These are phyloP conservation scores for Eurosta solidaginis DNA, from an alignment of 1,140 invertebrate species.

Conservation along the genomic window DNA sequence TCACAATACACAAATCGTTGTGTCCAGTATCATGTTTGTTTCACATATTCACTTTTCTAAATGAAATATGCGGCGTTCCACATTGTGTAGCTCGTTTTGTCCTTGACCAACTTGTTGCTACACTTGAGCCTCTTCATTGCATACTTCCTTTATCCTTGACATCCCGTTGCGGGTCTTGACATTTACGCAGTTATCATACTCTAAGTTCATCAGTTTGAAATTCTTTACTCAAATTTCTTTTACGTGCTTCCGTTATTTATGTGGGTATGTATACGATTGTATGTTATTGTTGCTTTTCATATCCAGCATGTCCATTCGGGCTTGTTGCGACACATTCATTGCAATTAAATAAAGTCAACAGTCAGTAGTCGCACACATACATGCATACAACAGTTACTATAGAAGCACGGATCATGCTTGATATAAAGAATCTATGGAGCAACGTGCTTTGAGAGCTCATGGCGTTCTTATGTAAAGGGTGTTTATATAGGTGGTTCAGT, in stretches of 20 bases:
- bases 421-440: no score
- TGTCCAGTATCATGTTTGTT: no score
- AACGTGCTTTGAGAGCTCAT: no score
- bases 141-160: slow-evolving; percentile 5
- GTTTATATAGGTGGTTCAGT: no score
- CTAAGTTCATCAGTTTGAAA: background rate
- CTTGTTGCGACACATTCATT: slow-evolving; percentile 8
- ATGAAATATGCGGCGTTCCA: background rate
- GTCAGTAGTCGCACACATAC: no score
- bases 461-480: no score
- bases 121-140: background rate
- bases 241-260: background rate
- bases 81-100: background rate
- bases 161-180: background rate
- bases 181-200: background rate
- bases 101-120: slow-evolving; percentile 21
- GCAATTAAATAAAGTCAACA: slow-evolving; percentile 26
- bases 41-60: no score
- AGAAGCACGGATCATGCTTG: background rate
- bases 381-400: background rate
- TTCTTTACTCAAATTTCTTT: slow-evolving; percentile 7
- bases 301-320: background rate
- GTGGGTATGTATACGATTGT: no score
- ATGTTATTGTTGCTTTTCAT: no score
- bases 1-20: no score